Conservation (phyloP, 2,113 vertebrate genomes). For the Redunca redunca region DNA sequence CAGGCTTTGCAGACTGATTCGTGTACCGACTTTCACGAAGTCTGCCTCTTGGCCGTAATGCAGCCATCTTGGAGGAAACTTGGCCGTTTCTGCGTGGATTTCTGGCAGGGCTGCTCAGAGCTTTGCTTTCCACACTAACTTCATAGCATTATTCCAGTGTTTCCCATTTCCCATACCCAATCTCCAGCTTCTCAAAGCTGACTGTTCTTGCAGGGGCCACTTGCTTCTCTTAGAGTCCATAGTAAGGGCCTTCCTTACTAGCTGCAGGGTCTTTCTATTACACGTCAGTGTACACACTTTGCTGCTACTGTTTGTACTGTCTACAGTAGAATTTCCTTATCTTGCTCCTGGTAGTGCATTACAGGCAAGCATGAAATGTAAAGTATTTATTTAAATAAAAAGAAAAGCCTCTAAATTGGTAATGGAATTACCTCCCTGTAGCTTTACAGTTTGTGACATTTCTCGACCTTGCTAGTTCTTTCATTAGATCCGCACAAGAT, state of each 20-base stretch:
- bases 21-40: constrained; percentile 63
- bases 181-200: constrained; percentile 80
- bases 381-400: constrained; percentile 97
- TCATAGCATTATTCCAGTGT: constrained; percentile 76
- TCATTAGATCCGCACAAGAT: constrained; percentile 86
- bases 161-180: constrained; percentile 54
- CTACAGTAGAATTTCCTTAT: constrained; percentile 87
- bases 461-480: constrained; percentile 90
- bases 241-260: constrained; percentile 84
- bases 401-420: constrained; percentile 84
- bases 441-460: constrained; percentile 92
- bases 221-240: constrained; percentile 81
- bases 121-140: constrained; percentile 79
- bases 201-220: constrained; percentile 82
- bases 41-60: constrained; percentile 73
- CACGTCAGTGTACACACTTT: constrained; percentile 89
- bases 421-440: constrained; percentile 91
- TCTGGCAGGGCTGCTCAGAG: constrained; percentile 76
- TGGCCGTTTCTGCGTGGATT: constrained; percentile 70
- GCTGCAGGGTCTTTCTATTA: constrained; percentile 88
- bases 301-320: constrained; percentile 96
- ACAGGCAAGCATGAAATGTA: constrained; percentile 97
- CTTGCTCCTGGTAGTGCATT: constrained; percentile 91
- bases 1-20: constrained; percentile 67
- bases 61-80: constrained; percentile 72